A percentile compares a stretch with the other conserved stretches of the same genome.
Conservation (phyloP, 2,888 invertebrate species). For the Clivina fossor region DNA sequence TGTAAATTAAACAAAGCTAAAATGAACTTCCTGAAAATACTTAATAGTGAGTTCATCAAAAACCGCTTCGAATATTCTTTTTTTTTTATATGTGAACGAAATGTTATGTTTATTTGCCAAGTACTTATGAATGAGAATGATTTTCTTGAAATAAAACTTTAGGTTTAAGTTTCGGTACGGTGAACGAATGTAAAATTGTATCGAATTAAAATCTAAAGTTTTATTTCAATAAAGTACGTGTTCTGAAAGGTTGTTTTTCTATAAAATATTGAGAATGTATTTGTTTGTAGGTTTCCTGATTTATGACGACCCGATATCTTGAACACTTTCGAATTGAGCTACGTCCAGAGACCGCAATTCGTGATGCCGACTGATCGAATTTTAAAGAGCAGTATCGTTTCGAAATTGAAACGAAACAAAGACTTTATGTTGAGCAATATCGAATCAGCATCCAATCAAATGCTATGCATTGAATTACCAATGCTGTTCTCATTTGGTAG, state of each 20-base stretch:
- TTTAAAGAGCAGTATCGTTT: constrained; percentile 27
- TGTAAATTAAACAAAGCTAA: no score
- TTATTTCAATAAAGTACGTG: no score
- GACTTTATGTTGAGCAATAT: constrained; percentile 41
- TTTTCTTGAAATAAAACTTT: no score
- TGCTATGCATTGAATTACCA: constrained; percentile 62
- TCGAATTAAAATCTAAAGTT: neutral
- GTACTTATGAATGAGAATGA: no score
- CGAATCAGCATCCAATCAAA: constrained; percentile 44
- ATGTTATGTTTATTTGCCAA: no score
- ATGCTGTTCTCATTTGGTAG: constrained; percentile 66
- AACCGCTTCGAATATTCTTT: no score
- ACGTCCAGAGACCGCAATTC: constrained; percentile 49
- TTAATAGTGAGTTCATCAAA: no score
- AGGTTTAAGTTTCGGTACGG: no score
- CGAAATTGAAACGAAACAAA: constrained; percentile 29
- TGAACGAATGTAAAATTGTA: no score
- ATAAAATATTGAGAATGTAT: neutral
- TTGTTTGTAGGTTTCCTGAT: constrained; percentile 69
- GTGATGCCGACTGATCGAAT: constrained; percentile 47
- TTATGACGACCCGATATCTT: constrained; percentile 72
- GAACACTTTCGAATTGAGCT: constrained; percentile 50
- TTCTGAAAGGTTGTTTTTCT: no score
- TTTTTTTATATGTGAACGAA: no score
- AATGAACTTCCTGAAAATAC: no score